phyloP scores from a whole-genome alignment of 2,113 vertebrate genomes.

The Ophthalmolycus amberensis region DNA sequence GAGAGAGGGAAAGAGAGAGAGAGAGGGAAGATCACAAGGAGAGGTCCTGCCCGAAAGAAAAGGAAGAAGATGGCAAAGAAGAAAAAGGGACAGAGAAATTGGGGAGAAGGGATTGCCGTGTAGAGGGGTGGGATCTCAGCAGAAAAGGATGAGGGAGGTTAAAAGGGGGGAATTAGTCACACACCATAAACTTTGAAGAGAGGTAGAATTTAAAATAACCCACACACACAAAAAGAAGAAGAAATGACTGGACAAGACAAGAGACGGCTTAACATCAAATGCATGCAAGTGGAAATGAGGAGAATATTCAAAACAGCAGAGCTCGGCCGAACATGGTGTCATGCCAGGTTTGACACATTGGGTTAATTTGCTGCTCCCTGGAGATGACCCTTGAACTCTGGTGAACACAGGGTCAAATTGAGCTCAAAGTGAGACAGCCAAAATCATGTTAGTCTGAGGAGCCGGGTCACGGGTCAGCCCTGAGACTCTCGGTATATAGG shows the following conservation, averaged over 20 bases:
- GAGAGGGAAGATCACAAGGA: slow-evolving; percentile 64
- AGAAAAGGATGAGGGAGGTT: slow-evolving; percentile 57
- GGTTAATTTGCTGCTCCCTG: slow-evolving; percentile 87
- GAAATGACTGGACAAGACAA: slow-evolving; percentile 6
- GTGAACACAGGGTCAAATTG: slow-evolving; percentile 74
- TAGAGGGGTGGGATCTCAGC: slow-evolving; percentile 47
- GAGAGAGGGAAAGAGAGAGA: slow-evolving; percentile 42
- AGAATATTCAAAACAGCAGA: slow-evolving; percentile 61
- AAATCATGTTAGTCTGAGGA: slow-evolving; percentile 86
- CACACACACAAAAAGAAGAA: slow-evolving; percentile 18
- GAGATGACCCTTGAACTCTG: slow-evolving; percentile 81
- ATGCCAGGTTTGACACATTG: slow-evolving; percentile 87
- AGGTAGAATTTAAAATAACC: slow-evolving; percentile 65
- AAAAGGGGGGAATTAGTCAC: slow-evolving; percentile 69
- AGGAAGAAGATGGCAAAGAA: slow-evolving; percentile 54
- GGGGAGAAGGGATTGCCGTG: slow-evolving; percentile 38
- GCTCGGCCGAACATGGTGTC: slow-evolving; percentile 82
- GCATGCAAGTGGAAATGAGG: slow-evolving; percentile 51
- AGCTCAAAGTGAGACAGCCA: slow-evolving; percentile 80
- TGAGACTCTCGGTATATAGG: slow-evolving; percentile 79
- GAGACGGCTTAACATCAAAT: slow-evolving; percentile 52
- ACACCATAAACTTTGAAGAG: slow-evolving; percentile 76
- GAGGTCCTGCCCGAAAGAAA: slow-evolving; percentile 35
- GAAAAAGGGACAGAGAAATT: slow-evolving; percentile 44
- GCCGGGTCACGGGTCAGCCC: slow-evolving; percentile 80